Conservation (phyloP, 2,113 vertebrate species). For the Cavia aperea region DNA sequence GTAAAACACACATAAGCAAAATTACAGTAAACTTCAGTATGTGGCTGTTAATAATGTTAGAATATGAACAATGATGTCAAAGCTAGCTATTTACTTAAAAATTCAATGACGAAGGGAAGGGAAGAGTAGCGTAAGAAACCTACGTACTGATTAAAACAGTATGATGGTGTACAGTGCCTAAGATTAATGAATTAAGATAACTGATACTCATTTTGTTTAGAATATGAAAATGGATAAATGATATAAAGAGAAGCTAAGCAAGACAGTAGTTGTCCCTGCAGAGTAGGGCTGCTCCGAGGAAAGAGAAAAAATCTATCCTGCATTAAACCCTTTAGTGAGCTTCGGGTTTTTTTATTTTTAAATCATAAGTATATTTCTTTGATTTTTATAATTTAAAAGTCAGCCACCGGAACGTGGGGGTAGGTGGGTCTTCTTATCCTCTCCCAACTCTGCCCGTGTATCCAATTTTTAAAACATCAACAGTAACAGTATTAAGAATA, state of each 20-base stretch:
- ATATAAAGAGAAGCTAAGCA: not conserved
- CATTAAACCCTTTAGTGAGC: not conserved
- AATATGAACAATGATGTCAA: not conserved
- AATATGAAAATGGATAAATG: not conserved
- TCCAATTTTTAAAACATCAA: constrained; percentile 22
- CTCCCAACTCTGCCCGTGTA: not conserved
- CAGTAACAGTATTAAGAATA: not conserved
- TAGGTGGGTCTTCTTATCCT: not conserved
- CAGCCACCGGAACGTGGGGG: not conserved
- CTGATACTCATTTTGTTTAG: not conserved
- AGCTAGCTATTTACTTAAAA: not conserved
- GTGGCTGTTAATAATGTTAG: not conserved
- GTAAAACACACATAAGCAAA: constrained; percentile 25
- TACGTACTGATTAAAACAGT: not conserved
- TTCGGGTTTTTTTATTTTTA: not conserved
- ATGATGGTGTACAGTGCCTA: not conserved
- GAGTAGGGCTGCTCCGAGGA: not conserved
- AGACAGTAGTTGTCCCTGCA: not conserved
- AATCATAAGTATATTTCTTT: not conserved
- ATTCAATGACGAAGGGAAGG: not conserved
- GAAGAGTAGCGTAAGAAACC: not conserved
- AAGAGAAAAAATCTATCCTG: not conserved
- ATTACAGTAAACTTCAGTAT: not conserved
- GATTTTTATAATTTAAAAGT: constrained; percentile 24
- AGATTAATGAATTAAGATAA: not conserved